Evolutionary conservation across 2,797 vertebrate species (phyloP), one percentile per base, ranked within the genome.

Genomic region (Neomorphus geoffroyi): DNA sequence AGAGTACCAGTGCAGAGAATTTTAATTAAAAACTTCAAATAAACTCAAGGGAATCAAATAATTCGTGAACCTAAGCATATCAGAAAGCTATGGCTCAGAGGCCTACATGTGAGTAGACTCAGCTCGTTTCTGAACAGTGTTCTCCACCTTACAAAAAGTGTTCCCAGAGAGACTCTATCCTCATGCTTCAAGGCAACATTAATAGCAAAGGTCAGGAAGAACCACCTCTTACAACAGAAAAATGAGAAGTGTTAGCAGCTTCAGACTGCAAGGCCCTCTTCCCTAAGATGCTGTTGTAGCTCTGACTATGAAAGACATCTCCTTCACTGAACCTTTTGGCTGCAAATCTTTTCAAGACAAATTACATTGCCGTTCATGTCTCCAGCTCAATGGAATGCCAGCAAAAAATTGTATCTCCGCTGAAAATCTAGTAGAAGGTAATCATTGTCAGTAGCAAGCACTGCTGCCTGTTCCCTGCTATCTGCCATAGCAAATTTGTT

Each of bases 21-120:
- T 94, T 95, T 96, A 96, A 95, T 96, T 96, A 90, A 93, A 96
- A 95, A 51, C 74, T 73, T 94, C 80, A 94, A 86, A 92, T 92
- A 92, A 97, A 94, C 83, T 95, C 95, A 50, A 86, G 90, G 93
- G 95, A 96, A 90, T 94, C 15, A 92, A 94, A 93, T 94, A 0
- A 94, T 90, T 90, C 94, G 71, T 91, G 80, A 94, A 85, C 62
- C n/a, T 92, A 90, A 92, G 71, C 74, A 11, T 82, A 90, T 58
- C 83, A 93, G 83, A 95, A 94, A 93, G 43, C 71, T 75, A 35
- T 9, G 27, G 41, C 88, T 92, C 79, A 57, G 62, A 2, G 18
- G 71, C 91, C 90, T 93, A 58, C 45, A 67, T 74, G 78, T 74
- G 78, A 74, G 67, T 69, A 80, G 60, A 28, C n/a, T 90, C 45